These are phyloP conservation scores for Hippoglossus hippoglossus DNA, from an alignment of 2,797 vertebrate species.

Conservation along the genomic window DNA sequence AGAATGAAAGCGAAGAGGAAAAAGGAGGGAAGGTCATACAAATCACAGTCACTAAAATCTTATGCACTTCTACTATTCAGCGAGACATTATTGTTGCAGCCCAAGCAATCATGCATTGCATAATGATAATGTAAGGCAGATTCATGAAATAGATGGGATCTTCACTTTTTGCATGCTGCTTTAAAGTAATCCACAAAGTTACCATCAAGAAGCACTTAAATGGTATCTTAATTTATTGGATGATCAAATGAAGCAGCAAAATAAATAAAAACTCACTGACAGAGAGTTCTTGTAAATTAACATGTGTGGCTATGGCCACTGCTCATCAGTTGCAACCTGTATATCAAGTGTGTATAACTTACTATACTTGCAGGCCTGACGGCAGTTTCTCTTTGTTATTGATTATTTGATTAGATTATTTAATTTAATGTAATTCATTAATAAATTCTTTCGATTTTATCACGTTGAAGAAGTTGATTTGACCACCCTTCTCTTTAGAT, in stretches of 20 bases:
- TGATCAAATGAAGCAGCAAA: conserved; percentile 59
- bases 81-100: conserved; percentile 74
- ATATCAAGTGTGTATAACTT: conserved; percentile 12
- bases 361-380: conserved; percentile 9
- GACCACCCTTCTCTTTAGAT: background rate
- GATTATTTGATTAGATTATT: background rate
- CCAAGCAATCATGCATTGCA: conserved; percentile 85
- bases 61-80: conserved; percentile 70
- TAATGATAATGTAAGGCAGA: conserved; percentile 62
- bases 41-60: conserved; percentile 67
- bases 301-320: conserved; percentile 7
- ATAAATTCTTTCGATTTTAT: background rate
- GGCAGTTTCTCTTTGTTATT: conserved; percentile 35
- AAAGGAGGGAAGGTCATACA: conserved; percentile 74
- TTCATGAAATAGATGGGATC: conserved; percentile 59
- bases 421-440: background rate
- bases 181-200: conserved; percentile 41
- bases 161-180: conserved; percentile 71
- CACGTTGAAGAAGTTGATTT: conserved; percentile 3
- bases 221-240: conserved; percentile 45
- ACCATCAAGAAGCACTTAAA: conserved; percentile 42
- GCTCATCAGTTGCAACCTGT: conserved; percentile 6
- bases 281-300: conserved; percentile 3
- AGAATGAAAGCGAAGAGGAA: conserved; percentile 66
- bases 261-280: conserved; percentile 28